A percentile compares a stretch with the other conserved stretches of the same genome.
Evolutionary conservation across 2,113 vertebrate genomes (phyloP).

Genomic region (Equus przewalskii): DNA sequence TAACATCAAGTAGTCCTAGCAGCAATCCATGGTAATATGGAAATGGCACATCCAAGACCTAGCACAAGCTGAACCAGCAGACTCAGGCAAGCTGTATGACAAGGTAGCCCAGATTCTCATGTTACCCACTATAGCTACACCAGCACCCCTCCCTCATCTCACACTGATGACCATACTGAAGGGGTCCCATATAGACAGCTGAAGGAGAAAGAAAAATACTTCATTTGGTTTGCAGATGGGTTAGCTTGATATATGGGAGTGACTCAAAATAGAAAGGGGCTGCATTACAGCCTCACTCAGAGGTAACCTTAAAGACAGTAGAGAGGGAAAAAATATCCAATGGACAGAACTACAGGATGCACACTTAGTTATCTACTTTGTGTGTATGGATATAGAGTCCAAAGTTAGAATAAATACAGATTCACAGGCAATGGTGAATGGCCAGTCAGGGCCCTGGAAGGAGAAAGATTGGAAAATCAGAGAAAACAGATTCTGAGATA

Average conservation of each 20-base stretch:
- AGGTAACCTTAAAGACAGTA: not conserved
- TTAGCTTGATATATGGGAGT: not conserved
- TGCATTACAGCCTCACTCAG: not conserved
- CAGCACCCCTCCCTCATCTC: not conserved
- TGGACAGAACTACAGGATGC: not conserved
- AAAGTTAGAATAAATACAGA: not conserved
- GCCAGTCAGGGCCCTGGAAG: not conserved
- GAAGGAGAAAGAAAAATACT: not conserved
- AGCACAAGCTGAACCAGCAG: not conserved
- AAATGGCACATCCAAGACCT: not conserved
- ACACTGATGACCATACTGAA: not conserved
- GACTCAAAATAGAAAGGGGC: not conserved
- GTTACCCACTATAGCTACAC: not conserved
- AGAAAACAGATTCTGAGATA: not conserved
- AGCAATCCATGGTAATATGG: not conserved
- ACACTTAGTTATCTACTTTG: not conserved
- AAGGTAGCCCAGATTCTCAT: not conserved
- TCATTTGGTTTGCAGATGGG: not conserved
- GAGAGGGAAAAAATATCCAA: not conserved
- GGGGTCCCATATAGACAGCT: not conserved
- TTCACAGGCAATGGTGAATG: not conserved
- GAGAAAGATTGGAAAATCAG: not conserved
- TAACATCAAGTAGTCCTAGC: not conserved
- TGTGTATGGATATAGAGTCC: not conserved
- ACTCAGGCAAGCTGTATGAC: not conserved